Conservation (phyloP, 1,140 invertebrate genomes). For the Papilio machaon region DNA sequence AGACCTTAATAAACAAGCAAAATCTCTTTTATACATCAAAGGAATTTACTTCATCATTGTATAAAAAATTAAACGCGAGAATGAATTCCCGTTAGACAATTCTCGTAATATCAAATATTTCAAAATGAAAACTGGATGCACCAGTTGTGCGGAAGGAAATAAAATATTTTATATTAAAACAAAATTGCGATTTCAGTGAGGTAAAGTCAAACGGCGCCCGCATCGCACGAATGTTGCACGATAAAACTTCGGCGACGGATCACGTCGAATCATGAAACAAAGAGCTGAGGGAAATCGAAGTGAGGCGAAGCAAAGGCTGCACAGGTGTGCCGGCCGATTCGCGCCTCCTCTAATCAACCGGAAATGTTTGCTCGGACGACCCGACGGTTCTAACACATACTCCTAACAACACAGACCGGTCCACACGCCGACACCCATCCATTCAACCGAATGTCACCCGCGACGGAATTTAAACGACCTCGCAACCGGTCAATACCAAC, state of each 20-base stretch:
- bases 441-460: constrained; percentile 56
- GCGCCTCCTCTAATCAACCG: constrained; percentile 72
- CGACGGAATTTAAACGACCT: constrained; percentile 57
- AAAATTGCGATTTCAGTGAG: constrained; percentile 51
- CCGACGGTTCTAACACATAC: constrained; percentile 51
- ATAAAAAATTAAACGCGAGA: not conserved
- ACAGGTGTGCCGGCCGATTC: constrained; percentile 68
- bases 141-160: constrained; percentile 40
- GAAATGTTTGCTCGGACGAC: constrained; percentile 70
- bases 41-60: constrained; percentile 51
- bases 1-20: constrained; percentile 72
- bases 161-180: constrained; percentile 42
- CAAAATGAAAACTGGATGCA: constrained; percentile 26
- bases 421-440: constrained; percentile 44
- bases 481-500: constrained; percentile 50
- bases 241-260: constrained; percentile 66
- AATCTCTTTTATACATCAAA: constrained; percentile 64
- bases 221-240: constrained; percentile 57
- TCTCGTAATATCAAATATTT: constrained; percentile 20
- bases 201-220: constrained; percentile 63
- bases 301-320: constrained; percentile 58
- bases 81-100: not conserved
- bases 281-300: constrained; percentile 63
- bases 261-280: constrained; percentile 67
- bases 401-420: constrained; percentile 44